Conservation (phyloP, 1,140 invertebrate genomes). For the Nasonia longicornis region DNA sequence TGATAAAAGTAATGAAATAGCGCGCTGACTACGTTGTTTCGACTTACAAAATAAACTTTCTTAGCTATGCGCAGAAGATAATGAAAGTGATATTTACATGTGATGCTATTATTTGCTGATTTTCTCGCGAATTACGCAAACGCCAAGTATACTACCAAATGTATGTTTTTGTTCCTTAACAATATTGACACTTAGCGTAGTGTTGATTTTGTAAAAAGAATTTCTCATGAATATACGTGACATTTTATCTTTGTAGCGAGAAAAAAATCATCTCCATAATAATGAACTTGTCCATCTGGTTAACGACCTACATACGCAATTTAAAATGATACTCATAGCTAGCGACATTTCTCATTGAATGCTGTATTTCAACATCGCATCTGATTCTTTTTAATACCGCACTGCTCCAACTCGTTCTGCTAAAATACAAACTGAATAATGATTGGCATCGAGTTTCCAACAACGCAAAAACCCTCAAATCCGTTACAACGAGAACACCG, state of each 20-base stretch:
- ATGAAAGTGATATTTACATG: not conserved
- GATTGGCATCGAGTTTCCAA: not conserved
- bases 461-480: not conserved
- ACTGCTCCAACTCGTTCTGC: not conserved
- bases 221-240: too few relatives aligned
- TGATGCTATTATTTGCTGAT: not conserved
- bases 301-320: not conserved
- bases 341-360: not conserved
- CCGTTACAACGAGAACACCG: not conserved
- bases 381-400: too few relatives aligned
- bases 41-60: not conserved
- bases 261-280: too few relatives aligned
- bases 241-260: too few relatives aligned
- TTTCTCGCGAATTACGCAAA: not conserved
- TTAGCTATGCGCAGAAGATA: not conserved
- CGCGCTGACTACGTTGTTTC: not conserved
- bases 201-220: too few relatives aligned
- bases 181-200: not conserved
- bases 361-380: not conserved
- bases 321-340: not conserved
- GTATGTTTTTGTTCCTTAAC: not conserved
- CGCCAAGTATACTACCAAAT: too few relatives aligned
- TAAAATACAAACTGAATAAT: not conserved
- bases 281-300: not conserved
- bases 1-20: slow-evolving; percentile 1